These are phyloP conservation scores for Poecilia gillii DNA, from an alignment of 2,797 vertebrate genomes.

Conservation along the genomic window DNA sequence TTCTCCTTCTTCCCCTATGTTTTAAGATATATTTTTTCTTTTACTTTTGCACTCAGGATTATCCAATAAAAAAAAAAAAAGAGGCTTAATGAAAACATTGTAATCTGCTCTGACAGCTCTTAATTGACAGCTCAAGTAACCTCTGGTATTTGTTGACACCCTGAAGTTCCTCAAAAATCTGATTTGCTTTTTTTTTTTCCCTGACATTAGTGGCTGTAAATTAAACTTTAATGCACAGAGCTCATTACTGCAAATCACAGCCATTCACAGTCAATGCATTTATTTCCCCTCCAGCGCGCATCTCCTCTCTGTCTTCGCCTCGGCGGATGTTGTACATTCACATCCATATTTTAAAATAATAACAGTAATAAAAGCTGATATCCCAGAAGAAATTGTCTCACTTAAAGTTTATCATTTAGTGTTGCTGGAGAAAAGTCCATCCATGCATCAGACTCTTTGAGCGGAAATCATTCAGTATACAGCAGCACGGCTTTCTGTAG, in stretches of 20 bases:
- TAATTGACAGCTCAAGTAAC: slow-evolving; percentile 77
- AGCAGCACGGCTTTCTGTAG: slow-evolving; percentile 4
- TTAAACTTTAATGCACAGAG: slow-evolving; percentile 81
- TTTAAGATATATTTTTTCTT: slow-evolving; percentile 35
- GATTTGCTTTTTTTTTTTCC: slow-evolving; percentile 73
- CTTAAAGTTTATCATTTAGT: slow-evolving; percentile 49
- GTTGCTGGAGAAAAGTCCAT: slow-evolving; percentile 28
- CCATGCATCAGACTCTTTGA: slow-evolving; percentile 32
- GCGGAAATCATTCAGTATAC: slow-evolving; percentile 20
- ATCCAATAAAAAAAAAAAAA: slow-evolving; percentile 46
- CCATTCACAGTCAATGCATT: slow-evolving; percentile 74
- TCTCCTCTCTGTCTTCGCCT: slow-evolving; percentile 55
- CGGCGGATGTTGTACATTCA: slow-evolving; percentile 61
- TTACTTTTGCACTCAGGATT: slow-evolving; percentile 47
- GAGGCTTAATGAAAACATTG: slow-evolving; percentile 56
- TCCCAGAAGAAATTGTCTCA: slow-evolving; percentile 55
- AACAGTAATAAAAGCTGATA: slow-evolving; percentile 72
- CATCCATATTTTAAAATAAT: slow-evolving; percentile 68
- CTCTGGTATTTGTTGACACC: slow-evolving; percentile 77
- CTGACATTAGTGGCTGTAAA: slow-evolving; percentile 78
- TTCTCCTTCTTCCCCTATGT: slow-evolving; percentile 15
- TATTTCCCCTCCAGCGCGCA: slow-evolving; percentile 64
- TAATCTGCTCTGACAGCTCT: slow-evolving; percentile 59
- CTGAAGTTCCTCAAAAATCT: slow-evolving; percentile 74
- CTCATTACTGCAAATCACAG: slow-evolving; percentile 83